Evolutionary conservation across 2,888 invertebrate species (phyloP), one percentile per base, ranked within the genome.

Genomic region (Eristalinus aeneus): DNA sequence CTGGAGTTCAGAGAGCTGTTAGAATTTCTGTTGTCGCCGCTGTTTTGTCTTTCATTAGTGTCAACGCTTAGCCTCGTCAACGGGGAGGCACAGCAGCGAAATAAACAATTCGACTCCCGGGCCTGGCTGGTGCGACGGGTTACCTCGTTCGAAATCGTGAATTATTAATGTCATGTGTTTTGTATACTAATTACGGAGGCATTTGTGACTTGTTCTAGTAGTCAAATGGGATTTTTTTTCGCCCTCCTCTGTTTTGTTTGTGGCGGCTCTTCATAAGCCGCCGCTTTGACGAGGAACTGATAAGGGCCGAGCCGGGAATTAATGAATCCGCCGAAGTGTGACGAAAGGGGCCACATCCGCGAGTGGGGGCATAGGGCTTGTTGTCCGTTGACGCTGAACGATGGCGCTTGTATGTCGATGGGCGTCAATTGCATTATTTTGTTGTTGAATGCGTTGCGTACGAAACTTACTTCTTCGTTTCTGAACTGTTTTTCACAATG

Each of bases 171-270:
- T 63, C 73, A 73, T 85, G 76, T 64, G 76, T 69, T 85, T 80
- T 76, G 81, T 85, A 73, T 85, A 81, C 76, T 85, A 85, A 85
- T 85, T 85, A 81, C 68, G 56, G 58, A 75, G 75, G 16, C 67
- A 23, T 64, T 80, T 72, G 72, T 68, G 53, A 58, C 72, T 39
- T 68, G 32, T 60, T 67, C 64, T 20, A n/a, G 36, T 81, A 67
- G 75, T 56, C 61, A 65, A 82, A 73, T 58, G 34, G 72, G 64
- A 22, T 65, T 82, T 72, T 82, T 72, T 27, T 27, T 27, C 27
- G 27, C 27, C 27, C 27, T 2, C 27, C 27, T 27, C 5, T 27
- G 27, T 68, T 65, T 11, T 39, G 23, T 72, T 78, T 83, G 39
- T 39, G 71, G 64, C 36, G 53, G 65, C 71, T 68, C 67, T 83